Evolutionary conservation across 1,140 invertebrate species (phyloP).

Genomic region (Phortica variegata): DNA sequence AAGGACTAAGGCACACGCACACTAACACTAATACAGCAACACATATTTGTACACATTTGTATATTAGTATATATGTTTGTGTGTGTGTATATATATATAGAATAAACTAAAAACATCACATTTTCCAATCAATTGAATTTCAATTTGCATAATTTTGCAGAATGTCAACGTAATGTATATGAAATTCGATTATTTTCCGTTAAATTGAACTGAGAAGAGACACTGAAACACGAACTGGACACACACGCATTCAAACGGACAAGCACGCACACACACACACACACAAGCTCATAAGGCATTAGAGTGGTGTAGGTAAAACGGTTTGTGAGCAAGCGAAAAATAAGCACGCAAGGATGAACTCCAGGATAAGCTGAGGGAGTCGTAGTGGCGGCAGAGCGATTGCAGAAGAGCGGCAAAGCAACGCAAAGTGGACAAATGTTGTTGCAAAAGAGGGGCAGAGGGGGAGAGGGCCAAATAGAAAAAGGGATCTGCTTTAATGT

Average conservation of each 20-base stretch:
- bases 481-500: too few species aligned
- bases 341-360: neutral
- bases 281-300: neutral
- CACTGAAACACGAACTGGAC: slow-evolving; percentile 43
- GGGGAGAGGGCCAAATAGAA: too few species aligned
- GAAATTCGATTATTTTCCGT: slow-evolving; percentile 53
- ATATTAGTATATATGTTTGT: neutral
- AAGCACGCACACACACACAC: slow-evolving; percentile 11
- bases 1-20: too few species aligned
- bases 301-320: neutral
- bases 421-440: slow-evolving; percentile 47
- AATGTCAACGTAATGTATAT: slow-evolving; percentile 51
- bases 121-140: slow-evolving; percentile 55
- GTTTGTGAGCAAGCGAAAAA: neutral
- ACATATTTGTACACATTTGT: neutral
- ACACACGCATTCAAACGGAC: slow-evolving; percentile 25
- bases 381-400: too few species aligned
- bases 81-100: neutral
- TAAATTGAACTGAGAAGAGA: slow-evolving; percentile 50
- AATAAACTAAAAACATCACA: slow-evolving; percentile 25
- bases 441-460: too few species aligned
- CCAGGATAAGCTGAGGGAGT: slow-evolving; percentile 22
- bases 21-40: too few species aligned
- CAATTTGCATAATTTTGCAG: slow-evolving; percentile 51
- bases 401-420: too few species aligned